Conservation (phyloP, 2,113 vertebrate genomes). For the Semnornis frantzii region DNA sequence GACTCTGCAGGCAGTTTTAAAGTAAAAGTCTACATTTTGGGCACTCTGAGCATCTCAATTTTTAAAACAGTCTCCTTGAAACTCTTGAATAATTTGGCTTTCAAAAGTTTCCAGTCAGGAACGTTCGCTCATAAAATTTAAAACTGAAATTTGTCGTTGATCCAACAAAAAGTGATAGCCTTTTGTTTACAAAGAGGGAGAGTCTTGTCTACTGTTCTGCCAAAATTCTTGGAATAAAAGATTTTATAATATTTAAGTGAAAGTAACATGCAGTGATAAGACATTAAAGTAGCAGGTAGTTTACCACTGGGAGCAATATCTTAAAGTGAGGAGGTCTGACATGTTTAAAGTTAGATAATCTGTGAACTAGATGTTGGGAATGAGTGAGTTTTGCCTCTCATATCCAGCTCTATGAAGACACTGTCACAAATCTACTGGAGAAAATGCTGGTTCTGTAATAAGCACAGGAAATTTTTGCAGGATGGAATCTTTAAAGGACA, state of each 20-base stretch:
- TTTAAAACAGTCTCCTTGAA: background rate
- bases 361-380: background rate
- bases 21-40: background rate
- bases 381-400: background rate
- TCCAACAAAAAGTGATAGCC: background rate
- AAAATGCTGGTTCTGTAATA: background rate
- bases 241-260: background rate
- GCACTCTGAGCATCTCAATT: background rate
- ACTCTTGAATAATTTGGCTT: background rate
- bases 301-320: background rate
- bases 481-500: background rate
- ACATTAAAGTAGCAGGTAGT: background rate
- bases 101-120: background rate
- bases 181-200: background rate
- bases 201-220: background rate
- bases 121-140: background rate
- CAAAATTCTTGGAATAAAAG: background rate
- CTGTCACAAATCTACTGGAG: background rate
- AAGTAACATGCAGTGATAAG: background rate
- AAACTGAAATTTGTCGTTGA: background rate
- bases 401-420: background rate
- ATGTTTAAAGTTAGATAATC: background rate
- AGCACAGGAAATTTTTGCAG: background rate
- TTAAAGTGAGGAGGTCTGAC: background rate
- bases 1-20: background rate